Evolutionary conservation across 2,888 invertebrate genomes (phyloP), one percentile per base, ranked within the genome.

Genomic region (Sesia apiformis): DNA sequence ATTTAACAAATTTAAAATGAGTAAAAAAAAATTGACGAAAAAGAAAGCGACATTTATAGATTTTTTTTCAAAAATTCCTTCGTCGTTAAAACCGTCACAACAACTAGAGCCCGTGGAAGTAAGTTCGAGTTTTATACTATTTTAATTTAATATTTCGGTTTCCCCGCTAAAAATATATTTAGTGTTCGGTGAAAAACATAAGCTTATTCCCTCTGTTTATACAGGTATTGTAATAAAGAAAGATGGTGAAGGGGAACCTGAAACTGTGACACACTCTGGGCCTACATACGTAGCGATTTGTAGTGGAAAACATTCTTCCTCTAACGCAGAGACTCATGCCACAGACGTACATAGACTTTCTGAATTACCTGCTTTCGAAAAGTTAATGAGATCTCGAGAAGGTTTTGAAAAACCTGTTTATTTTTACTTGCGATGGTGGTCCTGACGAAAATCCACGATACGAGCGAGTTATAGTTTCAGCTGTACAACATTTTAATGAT

Each of bases 361-460:
- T 4, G 5, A 49, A 49, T n/a, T 49, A 4, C 49, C 49, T 5
- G 49, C 53, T 43, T 61, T 61, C 54, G 40, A 49, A 56, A 4
- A 55, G 49, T 53, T 58, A n/a, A n/a, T n/a, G n/a, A n/a, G n/a
- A n/a, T n/a, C n/a, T n/a, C n/a, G n/a, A n/a, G n/a, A n/a, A n/a
- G 42, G 53, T 55, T 7, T 57, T 57, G 49, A 61, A 59, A 59
- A 59, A 57, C 51, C 68, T 73, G 60, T 55, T 59, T 53, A 39
- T 55, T 39, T 51, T 55, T 54, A 53, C 57, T 40, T 55, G 53
- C 53, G 58, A 59, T 56, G 57, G 56, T 52, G 55, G 52, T 5
- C 55, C 55, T 40, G 60, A 60, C 39, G 56, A 60, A 58, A 58
- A 58, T 52, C 57, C 58, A 38, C 51, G 60, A 52, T 56, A 58